Percentiles rank a stretch among this genome's conserved stretches.
Evolutionary conservation across 2,113 vertebrate genomes (phyloP).

Genomic region (Onychostoma macrolepis): DNA sequence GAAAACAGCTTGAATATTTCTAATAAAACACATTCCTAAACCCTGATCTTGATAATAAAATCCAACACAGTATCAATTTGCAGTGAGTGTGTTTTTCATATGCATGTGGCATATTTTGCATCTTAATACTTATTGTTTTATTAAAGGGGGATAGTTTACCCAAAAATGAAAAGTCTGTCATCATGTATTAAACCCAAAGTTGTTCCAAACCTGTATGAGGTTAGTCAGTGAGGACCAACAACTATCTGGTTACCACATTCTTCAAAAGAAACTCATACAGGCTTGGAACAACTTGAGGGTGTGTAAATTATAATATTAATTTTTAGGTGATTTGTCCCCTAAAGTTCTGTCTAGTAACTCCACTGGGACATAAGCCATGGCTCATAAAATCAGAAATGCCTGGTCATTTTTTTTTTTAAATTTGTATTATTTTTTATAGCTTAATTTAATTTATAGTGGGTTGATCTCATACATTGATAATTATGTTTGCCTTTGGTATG

Average conservation of each 20-base stretch:
- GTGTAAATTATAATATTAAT: not conserved
- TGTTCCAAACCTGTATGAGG: not conserved
- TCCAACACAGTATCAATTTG: not conserved
- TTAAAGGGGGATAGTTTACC: not conserved
- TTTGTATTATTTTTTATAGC: too few species aligned
- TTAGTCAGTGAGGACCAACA: not conserved
- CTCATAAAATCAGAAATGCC: too few species aligned
- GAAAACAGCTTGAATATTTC: not conserved
- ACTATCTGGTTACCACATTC: not conserved
- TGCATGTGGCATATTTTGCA: not conserved
- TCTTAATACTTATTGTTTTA: not conserved
- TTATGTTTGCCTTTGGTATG: slow-evolving; percentile 71
- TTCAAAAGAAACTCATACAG: not conserved
- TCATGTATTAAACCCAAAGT: not conserved
- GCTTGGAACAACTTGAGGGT: not conserved
- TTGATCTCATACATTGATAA: not conserved
- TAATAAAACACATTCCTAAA: not conserved
- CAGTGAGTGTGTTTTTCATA: not conserved
- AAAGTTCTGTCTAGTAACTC: too few species aligned
- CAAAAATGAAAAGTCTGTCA: not conserved
- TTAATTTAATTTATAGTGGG: slow-evolving; percentile 69
- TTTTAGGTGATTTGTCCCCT: not conserved
- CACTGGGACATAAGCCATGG: too few species aligned
- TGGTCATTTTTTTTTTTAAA: too few species aligned
- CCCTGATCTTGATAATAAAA: not conserved